Base-by-base conservation (phyloP, 2,888 invertebrate species). In the Ligdia adustata region DNA sequence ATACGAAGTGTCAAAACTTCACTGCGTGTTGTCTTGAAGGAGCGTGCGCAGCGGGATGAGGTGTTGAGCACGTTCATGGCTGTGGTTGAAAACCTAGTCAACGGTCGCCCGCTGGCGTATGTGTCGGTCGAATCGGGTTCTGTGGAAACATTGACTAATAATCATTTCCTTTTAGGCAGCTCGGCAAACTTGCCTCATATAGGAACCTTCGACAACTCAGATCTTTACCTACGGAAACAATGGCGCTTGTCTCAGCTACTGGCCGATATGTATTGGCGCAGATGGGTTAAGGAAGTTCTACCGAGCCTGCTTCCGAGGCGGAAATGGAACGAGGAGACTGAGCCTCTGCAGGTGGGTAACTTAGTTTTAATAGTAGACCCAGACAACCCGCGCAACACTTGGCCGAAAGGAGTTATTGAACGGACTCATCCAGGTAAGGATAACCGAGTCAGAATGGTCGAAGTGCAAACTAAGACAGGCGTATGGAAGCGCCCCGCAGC, bases 1-100 rank as follows among this genome's bases (percentile, higher is more conserved):
- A 55, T 63, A 1, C 6, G 61, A 1, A 53, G 41, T 12, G 55
- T 61, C 0, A 61, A 64, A 22, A 42, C 26, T 0, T 13, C 58
- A 0, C 38, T 62, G 1, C 55, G 47, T 13, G 51, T 54, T 1
- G 29, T 54, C 1, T 11, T 63, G 1, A 53, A 49, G 3, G 55
- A 62, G n/a, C 53, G 51, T 0, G 50, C 49, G 2, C 59, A 55
- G 0, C 26, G 27, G 12, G 53, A 57, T 0, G 60, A 60, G 22
- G 27, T 16, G 1, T 9, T 58, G 2, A 5, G 12, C 3, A 56
- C 58, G 1, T 20, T 58, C 2, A 5, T 55, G 7, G 33, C 37
- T 1, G 58, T 54, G 12, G 47, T 54, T 0, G 54, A 59, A 20
- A 28, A 42, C 7, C 52, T 48, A 2, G 32, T 59, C 0, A 56